These are phyloP conservation scores for Tapirus terrestris DNA, from an alignment of 2,113 vertebrate genomes.

Conservation along the genomic window DNA sequence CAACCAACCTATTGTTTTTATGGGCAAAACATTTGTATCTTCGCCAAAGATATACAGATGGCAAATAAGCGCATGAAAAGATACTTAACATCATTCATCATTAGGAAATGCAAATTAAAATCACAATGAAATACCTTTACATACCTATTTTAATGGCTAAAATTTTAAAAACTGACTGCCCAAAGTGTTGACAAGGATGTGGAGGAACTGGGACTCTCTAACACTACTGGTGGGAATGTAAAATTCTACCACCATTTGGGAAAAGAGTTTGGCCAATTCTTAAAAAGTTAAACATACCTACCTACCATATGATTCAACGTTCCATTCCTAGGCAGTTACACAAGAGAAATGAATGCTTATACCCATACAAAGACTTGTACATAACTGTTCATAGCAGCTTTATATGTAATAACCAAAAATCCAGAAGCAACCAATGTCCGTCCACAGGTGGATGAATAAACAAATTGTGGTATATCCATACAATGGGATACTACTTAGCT, in stretches of 20 bases:
- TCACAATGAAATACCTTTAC: background rate
- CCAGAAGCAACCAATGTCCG: background rate
- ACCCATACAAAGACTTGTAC: background rate
- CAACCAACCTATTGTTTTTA: background rate
- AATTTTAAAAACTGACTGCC: background rate
- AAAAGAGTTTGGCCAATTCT: background rate
- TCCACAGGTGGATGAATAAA: background rate
- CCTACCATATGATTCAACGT: background rate
- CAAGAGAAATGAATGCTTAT: background rate
- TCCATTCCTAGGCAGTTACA: slow-evolving; percentile 8
- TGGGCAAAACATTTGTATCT: background rate
- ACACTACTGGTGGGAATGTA: slow-evolving; percentile 16
- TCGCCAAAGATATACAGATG: background rate
- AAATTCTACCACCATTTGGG: background rate
- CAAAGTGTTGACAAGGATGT: background rate
- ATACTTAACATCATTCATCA: background rate
- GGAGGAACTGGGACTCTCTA: background rate
- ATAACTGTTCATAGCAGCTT: background rate
- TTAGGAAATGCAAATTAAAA: slow-evolving; percentile 3
- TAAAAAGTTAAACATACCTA: background rate
- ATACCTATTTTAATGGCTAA: background rate
- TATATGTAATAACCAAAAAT: background rate
- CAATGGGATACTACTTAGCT: background rate
- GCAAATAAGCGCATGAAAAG: background rate
- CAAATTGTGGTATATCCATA: background rate